Evolutionary conservation across 2,888 invertebrate genomes (phyloP).

Genomic region (Quadriops clusia): DNA sequence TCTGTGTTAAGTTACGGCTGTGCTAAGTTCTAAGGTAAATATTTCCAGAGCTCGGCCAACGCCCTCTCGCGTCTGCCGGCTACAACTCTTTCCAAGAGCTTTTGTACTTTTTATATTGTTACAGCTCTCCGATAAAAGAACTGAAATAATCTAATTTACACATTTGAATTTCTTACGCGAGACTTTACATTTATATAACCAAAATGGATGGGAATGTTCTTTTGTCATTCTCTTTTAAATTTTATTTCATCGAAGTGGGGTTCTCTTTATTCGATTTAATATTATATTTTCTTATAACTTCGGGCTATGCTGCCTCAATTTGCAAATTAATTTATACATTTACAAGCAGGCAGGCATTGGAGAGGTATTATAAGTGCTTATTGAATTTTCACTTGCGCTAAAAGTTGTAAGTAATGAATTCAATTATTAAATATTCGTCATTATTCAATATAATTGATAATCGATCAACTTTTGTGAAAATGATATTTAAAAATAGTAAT

Average conservation of each 20-base stretch:
- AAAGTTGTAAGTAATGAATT: no score
- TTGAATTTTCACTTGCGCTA: no score
- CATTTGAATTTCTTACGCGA: slow-evolving; percentile 35
- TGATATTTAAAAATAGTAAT: no score
- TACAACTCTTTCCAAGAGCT: slow-evolving; percentile 29
- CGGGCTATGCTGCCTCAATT: slow-evolving; percentile 5
- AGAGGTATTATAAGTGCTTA: no score
- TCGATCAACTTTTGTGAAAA: no score
- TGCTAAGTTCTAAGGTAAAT: slow-evolving; percentile 28
- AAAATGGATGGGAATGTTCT: slow-evolving; percentile 35
- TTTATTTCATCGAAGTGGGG: slow-evolving; percentile 28
- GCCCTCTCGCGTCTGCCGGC: slow-evolving; percentile 16
- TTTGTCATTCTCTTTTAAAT: slow-evolving; percentile 30
- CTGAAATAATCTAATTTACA: slow-evolving; percentile 37
- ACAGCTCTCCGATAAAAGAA: slow-evolving; percentile 33
- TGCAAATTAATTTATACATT: slow-evolving; percentile 21
- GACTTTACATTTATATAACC: slow-evolving; percentile 35
- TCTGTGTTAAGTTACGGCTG: slow-evolving; percentile 19
- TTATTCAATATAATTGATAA: no score
- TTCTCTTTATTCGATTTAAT: slow-evolving; percentile 33
- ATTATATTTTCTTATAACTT: slow-evolving; percentile 28
- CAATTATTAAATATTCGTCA: no score
- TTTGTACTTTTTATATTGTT: slow-evolving; percentile 33
- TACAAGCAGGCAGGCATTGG: no score
- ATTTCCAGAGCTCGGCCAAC: slow-evolving; percentile 20